Conservation (phyloP, 2,113 vertebrate species). For the Sterrhoptilus dennistouni region DNA sequence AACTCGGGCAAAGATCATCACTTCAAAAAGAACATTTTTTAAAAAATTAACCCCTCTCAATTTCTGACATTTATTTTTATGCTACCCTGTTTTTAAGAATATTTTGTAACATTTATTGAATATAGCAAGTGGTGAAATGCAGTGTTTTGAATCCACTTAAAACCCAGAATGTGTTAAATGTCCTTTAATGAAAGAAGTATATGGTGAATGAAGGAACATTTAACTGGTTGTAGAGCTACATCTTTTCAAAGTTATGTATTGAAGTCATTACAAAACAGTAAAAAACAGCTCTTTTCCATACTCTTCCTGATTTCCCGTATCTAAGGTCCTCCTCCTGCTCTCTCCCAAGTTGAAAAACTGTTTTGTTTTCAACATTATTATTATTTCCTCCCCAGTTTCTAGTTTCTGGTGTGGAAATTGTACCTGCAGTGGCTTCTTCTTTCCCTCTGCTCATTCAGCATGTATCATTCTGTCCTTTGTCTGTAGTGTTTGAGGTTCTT, state of each 20-base stretch:
- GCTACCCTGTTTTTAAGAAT: background rate
- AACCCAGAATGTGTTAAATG: background rate
- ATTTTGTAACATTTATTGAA: background rate
- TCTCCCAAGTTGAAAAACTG: background rate
- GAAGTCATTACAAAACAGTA: background rate
- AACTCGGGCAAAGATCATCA: background rate
- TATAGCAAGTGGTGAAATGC: background rate
- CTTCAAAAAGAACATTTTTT: background rate
- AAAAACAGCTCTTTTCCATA: background rate
- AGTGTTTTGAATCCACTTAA: background rate
- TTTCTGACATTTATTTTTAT: background rate
- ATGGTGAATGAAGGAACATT: background rate
- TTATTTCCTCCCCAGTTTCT: background rate
- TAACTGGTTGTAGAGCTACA: background rate
- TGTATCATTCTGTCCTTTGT: background rate
- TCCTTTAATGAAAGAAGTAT: background rate
- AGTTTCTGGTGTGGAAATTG: background rate
- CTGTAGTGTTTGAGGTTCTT: fast-evolving
- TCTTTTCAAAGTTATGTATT: background rate
- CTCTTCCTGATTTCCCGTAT: background rate
- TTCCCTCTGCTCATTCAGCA: background rate
- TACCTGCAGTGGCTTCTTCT: background rate
- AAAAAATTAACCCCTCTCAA: fast-evolving
- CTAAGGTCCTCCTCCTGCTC: background rate
- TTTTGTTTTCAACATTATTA: background rate